Evolutionary conservation across 2,113 vertebrate species (phyloP), one percentile per base, ranked within the genome.

Genomic region (Siniperca knerii): DNA sequence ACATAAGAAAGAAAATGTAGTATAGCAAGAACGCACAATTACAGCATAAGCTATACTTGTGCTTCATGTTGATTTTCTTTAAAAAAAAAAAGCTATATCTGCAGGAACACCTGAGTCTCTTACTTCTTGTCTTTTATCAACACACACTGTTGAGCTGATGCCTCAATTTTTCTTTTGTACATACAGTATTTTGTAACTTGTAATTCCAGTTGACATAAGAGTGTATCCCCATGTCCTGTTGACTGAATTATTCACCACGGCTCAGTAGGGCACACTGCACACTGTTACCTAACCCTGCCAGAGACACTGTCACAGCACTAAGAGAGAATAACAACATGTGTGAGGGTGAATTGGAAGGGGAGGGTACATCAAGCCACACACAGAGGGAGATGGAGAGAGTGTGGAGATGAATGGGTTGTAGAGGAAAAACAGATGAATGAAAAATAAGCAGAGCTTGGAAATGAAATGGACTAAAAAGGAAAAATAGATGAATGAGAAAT

Each of bases 231-330:
- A 6, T 87, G 88, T 83, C 67, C 88, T 60, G 61, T 21, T 78
- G 82, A 85, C 82, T 92, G 83, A 92, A 91, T 93, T 84, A 93
- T 93, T 93, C 86, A 91, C 79, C 4, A 1, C 21, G 9, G 50
- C 83, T 68, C 88, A 74, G 85, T 37, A n/a, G 87, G 89, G 48
- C 69, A 87, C 60, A n/a, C 74, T 52, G 66, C 85, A 88, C 80
- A 55, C 54, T 79, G 86, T 93, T 90, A 91, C 79, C 91, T 76
- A 86, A 89, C 89, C 75, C 75, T 48, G 74, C 20, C 69, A 86
- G 81, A 83, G 69, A 73, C 77, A 48, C 82, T 75, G 83, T 86
- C 77, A 81, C 62, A 78, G 76, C 85, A 78, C 64, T 11, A 82
- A 75, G 66, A 82, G 25, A 73, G 72, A 75, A 84, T 25, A 84